Base-by-base conservation (phyloP, 35 echinoderm and acorn worm species). In the Ophiothrix spiculata region DNA sequence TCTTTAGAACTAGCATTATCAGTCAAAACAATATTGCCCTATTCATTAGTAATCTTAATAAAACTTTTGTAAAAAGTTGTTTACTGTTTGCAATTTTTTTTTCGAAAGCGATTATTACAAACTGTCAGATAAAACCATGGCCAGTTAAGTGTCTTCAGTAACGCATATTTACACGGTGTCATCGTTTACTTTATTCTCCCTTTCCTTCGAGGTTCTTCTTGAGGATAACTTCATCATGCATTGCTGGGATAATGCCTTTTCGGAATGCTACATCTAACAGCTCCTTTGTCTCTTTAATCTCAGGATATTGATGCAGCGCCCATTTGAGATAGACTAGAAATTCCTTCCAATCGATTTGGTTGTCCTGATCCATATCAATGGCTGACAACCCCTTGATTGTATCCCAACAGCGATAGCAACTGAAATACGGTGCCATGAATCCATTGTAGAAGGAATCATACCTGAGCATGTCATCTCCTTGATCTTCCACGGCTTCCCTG, bases 401-500 rank as follows among this genome's bases (percentile, higher is more conserved):
- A 21, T 82, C 80, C 19, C 23, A 56, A 41, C 38, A 82, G 31
- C 40, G 23, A 45, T 54, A 82, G 80, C 80, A 45, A 45, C n/a
- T 75, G 23, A 83, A 83, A 40, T 83, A 83, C 33, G 81, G 81
- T 31, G 81, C 63, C 88, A n/a, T n/a, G n/a, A n/a, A n/a, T n/a
- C n/a, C n/a, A n/a, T n/a, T n/a, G n/a, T n/a, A n/a, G n/a, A 91
- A 87, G n/a, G 83, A 79, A 46, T 86, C 83, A 38, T 54, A 91
- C 32, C 79, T 25, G 32, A 87, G 85, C 85, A 87, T 87, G 31
- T 89, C 64, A 40, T 89, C 87, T 11, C 63, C 80, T 39, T 82
- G 60, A 8, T 54, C 21, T 21, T 54, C 45, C 33, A 49, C 64
- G 4, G 54, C 37, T 8, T 82, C 78, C 56, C 39, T 89, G 33